Evolutionary conservation across 2,888 invertebrate species (phyloP), one percentile per base, ranked within the genome.

Genomic region (Clostera curtula): DNA sequence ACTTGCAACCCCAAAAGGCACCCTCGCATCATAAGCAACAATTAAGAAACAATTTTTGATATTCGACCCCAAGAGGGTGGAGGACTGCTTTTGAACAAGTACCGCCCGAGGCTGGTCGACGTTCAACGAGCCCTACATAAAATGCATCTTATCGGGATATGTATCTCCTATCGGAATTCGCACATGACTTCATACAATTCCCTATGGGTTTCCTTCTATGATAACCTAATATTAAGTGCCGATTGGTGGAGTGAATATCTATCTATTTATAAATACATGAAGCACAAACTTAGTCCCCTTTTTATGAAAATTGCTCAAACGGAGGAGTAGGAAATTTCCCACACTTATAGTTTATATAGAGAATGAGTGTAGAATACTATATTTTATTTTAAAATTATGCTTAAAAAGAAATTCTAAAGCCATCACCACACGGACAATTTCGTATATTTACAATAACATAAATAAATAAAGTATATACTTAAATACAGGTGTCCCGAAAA

Each of bases 11-110:
- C 36, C 26, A 11, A 20, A 24, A 26, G 29, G 24, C 40, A 34
- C 48, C 47, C 43, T 31, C 24, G 30, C 45, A 31, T 35, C 32
- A 30, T 45, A 43, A 43, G 40, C 48, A 40, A 38, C 35, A 43
- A 46, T 48, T 48, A 46, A 24, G 43, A 35, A 43, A 31, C 35
- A 39, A 40, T 43, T 46, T 48, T 43, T 41, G 43, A 29, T 33
- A 43, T 32, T 46, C 33, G 12, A 35, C 24, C 33, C 25, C 29
- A 35, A 19, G 31, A 34, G 48, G 40, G 30, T 31, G 29, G 19
- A 29, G 24, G 27, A 43, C 36, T 48, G 36, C 36, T 40, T 34
- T 34, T 36, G 27, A 19, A 34, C 21, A 25, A 35, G 27, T 28
- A 28, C 18, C 25, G 37, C 43, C 45, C 8, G 34, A 12, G 36